Percentiles rank a stretch among this genome's conserved stretches.
phyloP scores from a whole-genome alignment of 1,140 invertebrate species.

The Radopholus similis region DNA sequence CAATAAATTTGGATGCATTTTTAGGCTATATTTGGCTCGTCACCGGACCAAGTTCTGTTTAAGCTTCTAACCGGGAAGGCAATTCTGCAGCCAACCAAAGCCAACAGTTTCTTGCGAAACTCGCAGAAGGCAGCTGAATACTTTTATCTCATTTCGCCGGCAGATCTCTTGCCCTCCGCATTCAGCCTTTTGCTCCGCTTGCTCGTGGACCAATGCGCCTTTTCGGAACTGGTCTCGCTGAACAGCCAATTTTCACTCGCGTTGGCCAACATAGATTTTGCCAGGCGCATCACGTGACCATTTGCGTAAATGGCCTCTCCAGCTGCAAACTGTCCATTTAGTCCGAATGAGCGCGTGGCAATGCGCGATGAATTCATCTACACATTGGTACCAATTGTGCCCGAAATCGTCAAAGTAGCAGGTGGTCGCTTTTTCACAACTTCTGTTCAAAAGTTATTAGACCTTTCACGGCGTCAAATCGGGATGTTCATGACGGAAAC shows the following conservation, averaged over 20 bases:
- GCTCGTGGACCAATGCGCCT: not conserved
- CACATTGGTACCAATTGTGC: conserved; percentile 7
- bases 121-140: conserved; percentile 1
- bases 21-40: not conserved
- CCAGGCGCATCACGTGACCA: not conserved
- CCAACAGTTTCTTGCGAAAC: not conserved
- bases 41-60: not conserved
- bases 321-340: not conserved
- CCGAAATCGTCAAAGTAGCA: not conserved
- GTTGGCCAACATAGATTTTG: conserved; percentile 10
- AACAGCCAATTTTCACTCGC: not conserved
- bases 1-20: not conserved
- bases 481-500: conserved; percentile 8
- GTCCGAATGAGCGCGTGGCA: not conserved
- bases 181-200: not conserved
- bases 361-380: conserved; percentile 6
- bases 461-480: conserved; percentile 13
- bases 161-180: not conserved
- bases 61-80: not conserved
- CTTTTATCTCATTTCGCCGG: no score
- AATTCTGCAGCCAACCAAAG: not conserved
- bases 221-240: not conserved
- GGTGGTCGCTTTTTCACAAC: not conserved
- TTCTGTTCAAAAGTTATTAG: not conserved
- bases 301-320: not conserved